Percentiles rank a stretch among this genome's conserved stretches.
phyloP scores from a whole-genome alignment of 1,140 invertebrate genomes.

The Drosophila paulistorum region DNA sequence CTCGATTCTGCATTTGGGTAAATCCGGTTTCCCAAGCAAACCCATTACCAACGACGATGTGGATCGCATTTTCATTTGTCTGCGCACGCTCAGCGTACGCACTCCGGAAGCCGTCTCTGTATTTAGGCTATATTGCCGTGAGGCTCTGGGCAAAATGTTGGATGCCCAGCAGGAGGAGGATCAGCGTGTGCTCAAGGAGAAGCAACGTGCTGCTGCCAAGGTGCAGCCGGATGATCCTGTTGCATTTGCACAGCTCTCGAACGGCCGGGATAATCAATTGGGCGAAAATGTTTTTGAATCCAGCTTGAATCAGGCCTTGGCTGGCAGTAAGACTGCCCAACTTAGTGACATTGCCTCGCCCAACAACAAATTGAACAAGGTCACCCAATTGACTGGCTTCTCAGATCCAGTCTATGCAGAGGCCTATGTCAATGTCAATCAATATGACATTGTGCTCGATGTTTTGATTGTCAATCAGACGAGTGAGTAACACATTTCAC shows the following conservation, averaged over 20 bases:
- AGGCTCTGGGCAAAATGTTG: slow-evolving; percentile 93
- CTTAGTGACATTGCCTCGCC: slow-evolving; percentile 84
- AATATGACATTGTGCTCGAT: slow-evolving; percentile 99
- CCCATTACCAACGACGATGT: slow-evolving; percentile 97
- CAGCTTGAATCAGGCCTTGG: slow-evolving; percentile 95
- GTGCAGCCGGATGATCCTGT: slow-evolving; percentile 95
- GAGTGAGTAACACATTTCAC: slow-evolving; percentile 81
- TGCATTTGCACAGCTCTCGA: slow-evolving; percentile 92
- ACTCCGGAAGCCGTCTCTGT: slow-evolving; percentile 89
- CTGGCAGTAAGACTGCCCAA: slow-evolving; percentile 85
- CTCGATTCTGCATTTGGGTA: slow-evolving; percentile 93
- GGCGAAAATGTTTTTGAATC: slow-evolving; percentile 97
- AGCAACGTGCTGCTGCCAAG: slow-evolving; percentile 88
- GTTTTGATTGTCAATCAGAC: slow-evolving; percentile 99
- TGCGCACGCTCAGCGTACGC: slow-evolving; percentile 90
- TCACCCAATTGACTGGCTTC: slow-evolving; percentile 99
- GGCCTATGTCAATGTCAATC: slow-evolving; percentile 99
- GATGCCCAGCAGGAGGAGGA: slow-evolving; percentile 88
- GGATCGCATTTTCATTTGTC: slow-evolving; percentile 94
- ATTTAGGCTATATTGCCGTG: slow-evolving; percentile 91
- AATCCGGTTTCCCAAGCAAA: slow-evolving; percentile 88
- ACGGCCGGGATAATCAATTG: slow-evolving; percentile 88
- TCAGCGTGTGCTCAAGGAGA: slow-evolving; percentile 84
- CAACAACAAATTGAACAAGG: slow-evolving; percentile 90
- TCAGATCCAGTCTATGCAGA: slow-evolving; percentile 99